These are phyloP conservation scores for Oxyura jamaicensis DNA, from an alignment of 2,113 vertebrate species.

Conservation along the genomic window DNA sequence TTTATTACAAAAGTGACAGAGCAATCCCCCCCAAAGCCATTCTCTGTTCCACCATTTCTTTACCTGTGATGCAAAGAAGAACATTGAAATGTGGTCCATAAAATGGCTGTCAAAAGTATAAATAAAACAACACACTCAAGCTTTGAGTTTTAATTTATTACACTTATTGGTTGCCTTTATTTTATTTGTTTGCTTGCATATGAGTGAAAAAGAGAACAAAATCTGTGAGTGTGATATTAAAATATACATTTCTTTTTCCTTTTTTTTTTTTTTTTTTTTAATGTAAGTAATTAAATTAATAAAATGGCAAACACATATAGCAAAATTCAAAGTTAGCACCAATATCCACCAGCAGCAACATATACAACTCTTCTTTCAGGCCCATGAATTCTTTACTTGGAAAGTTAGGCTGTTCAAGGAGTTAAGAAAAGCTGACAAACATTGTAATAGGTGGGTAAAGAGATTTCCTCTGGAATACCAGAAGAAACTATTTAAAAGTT, in stretches of 20 bases:
- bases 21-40: not conserved
- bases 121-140: not conserved
- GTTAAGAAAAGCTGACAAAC: not conserved
- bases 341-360: not conserved
- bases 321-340: not conserved
- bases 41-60: not conserved
- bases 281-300: not conserved
- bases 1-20: not conserved
- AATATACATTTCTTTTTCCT: not conserved
- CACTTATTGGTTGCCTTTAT: not conserved
- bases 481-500: slow-evolving; percentile 34
- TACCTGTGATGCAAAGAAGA: not conserved
- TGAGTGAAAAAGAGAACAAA: not conserved
- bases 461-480: not conserved
- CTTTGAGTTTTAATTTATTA: not conserved
- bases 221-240: not conserved
- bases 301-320: not conserved
- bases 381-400: not conserved
- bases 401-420: not conserved
- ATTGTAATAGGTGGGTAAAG: not conserved
- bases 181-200: not conserved
- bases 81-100: fast-evolving
- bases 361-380: not conserved
- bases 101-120: not conserved
- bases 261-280: not conserved